These are phyloP conservation scores for Adineta ricciae DNA, from an alignment of 2,888 invertebrate species.

Conservation along the genomic window DNA sequence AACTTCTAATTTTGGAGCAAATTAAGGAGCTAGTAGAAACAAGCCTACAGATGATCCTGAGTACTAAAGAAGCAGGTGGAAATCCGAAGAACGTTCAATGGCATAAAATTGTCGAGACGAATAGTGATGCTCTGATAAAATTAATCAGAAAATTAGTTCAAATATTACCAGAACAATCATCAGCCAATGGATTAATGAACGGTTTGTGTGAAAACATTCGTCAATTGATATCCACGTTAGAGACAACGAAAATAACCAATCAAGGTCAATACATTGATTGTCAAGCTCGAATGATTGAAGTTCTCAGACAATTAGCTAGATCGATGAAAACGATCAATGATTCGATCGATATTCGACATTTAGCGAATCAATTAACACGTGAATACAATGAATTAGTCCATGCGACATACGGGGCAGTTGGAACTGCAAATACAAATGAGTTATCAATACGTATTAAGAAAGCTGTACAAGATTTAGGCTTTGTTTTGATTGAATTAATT, in stretches of 20 bases:
- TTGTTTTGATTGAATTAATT: constrained; percentile 62
- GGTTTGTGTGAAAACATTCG: constrained; percentile 78
- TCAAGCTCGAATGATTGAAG: constrained; percentile 62
- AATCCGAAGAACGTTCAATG: constrained; percentile 72
- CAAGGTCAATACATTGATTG: constrained; percentile 61
- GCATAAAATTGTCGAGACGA: constrained; percentile 74
- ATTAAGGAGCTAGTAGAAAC: constrained; percentile 87
- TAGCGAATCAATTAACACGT: constrained; percentile 27
- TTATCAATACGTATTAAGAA: constrained; percentile 63
- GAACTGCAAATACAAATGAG: constrained; percentile 37
- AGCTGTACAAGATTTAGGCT: constrained; percentile 74
- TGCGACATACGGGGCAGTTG: constrained; percentile 23
- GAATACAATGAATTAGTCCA: constrained; percentile 32
- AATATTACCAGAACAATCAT: constrained; percentile 62
- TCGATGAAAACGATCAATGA: constrained; percentile 74
- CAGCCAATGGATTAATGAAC: constrained; percentile 77
- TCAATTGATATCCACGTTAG: constrained; percentile 63
- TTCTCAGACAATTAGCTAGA: constrained; percentile 81
- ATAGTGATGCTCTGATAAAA: constrained; percentile 65
- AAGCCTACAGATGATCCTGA: constrained; percentile 69
- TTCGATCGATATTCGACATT: constrained; percentile 3
- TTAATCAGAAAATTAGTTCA: constrained; percentile 67
- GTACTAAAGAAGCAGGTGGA: constrained; percentile 77
- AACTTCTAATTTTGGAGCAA: constrained; percentile 75
- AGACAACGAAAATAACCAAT: constrained; percentile 38